phyloP scores from a whole-genome alignment of 2,888 invertebrate species.

The Linnaemya tessellans region DNA sequence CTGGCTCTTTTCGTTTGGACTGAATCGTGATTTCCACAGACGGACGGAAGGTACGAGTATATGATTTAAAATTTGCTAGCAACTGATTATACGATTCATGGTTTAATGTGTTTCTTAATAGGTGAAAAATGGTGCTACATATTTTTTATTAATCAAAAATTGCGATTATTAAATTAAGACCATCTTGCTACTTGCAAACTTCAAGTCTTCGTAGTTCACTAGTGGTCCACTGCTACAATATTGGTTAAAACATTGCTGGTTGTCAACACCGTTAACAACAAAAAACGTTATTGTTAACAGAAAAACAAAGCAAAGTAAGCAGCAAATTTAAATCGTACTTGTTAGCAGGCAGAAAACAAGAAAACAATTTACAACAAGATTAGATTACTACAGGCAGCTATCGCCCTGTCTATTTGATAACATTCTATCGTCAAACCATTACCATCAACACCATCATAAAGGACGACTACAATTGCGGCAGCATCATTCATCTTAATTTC shows the following conservation, averaged over 20 bases:
- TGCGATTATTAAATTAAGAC: too few relatives aligned
- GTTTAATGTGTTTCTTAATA: too few relatives aligned
- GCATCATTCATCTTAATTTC: constrained; percentile 1
- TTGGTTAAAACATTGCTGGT: not conserved
- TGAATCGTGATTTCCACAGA: too few relatives aligned
- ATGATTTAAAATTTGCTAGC: too few relatives aligned
- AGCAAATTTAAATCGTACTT: constrained; percentile 34
- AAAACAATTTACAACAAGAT: constrained; percentile 68
- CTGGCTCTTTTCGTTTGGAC: too few relatives aligned
- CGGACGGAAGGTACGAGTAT: too few relatives aligned
- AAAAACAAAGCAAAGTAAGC: not conserved
- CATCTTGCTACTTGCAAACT: too few relatives aligned
- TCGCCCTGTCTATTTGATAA: not conserved
- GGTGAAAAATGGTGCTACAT: too few relatives aligned
- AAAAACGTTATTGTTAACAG: constrained; percentile 25
- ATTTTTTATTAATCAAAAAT: too few relatives aligned
- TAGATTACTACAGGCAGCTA: constrained; percentile 26
- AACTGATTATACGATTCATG: too few relatives aligned
- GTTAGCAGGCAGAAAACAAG: constrained; percentile 34
- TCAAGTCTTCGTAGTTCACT: too few relatives aligned
- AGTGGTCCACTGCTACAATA: too few relatives aligned
- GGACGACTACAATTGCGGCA: constrained; percentile 16
- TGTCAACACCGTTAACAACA: constrained; percentile 33
- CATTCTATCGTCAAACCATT: constrained; percentile 9
- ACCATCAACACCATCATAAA: constrained; percentile 16